These are phyloP conservation scores for Thryonomys swinderianus DNA, from an alignment of 2,113 vertebrate genomes.

Conservation along the genomic window DNA sequence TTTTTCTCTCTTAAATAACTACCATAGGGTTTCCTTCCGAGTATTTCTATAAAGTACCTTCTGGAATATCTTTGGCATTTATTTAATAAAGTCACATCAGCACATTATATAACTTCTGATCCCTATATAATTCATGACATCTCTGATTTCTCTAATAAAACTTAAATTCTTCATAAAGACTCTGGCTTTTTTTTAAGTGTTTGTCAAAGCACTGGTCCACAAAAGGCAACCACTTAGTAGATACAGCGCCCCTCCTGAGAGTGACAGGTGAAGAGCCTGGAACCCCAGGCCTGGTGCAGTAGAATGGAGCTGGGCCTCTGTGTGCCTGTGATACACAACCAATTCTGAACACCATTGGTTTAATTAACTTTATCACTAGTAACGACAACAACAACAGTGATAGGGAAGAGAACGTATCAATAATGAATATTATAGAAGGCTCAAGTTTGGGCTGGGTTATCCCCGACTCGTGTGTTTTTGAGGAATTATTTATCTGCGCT, in stretches of 20 bases:
- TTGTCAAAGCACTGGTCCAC: background rate
- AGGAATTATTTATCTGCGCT: background rate
- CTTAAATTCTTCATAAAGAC: background rate
- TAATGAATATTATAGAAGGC: background rate
- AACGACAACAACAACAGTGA: background rate
- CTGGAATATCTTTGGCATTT: background rate
- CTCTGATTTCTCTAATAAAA: background rate
- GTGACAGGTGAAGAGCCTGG: background rate
- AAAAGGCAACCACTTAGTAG: background rate
- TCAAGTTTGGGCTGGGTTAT: background rate
- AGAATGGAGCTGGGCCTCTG: background rate
- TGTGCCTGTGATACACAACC: background rate
- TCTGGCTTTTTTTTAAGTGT: background rate
- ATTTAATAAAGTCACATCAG: background rate
- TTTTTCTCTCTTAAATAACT: slow-evolving; percentile 8
- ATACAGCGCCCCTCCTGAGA: background rate
- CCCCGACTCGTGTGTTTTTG: background rate
- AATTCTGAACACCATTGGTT: background rate
- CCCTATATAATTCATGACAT: background rate
- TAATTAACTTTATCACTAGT: background rate
- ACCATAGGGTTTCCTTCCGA: background rate
- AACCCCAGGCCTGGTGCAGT: background rate
- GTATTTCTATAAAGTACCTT: background rate
- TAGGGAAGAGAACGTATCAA: background rate
- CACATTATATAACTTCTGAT: background rate